Evolutionary conservation across 2,888 invertebrate genomes (phyloP).

Genomic region (Amphipyra tragopoginis): DNA sequence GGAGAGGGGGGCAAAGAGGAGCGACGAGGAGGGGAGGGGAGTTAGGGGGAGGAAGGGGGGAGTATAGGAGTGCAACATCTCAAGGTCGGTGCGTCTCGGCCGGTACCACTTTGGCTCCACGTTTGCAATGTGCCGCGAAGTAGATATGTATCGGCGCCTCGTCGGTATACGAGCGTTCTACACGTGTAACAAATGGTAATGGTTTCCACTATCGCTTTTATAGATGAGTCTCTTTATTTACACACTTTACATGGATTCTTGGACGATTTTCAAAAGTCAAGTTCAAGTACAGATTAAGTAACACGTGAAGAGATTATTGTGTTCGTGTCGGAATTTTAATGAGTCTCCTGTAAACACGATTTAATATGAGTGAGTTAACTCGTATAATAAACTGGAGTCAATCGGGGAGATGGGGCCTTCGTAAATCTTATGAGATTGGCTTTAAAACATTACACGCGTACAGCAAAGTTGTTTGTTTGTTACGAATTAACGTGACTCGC

Average conservation of each 20-base stretch:
- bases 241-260: constrained; percentile 19
- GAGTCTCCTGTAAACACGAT: constrained; percentile 26
- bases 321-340: constrained; percentile 44
- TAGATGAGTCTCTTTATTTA: constrained; percentile 42
- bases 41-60: constrained; percentile 38
- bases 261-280: constrained; percentile 39
- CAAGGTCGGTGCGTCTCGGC: constrained; percentile 78
- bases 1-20: constrained; percentile 22
- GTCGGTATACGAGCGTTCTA: constrained; percentile 16
- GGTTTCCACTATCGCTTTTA: constrained; percentile 43
- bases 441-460: constrained; percentile 18
- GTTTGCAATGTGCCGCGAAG: constrained; percentile 41
- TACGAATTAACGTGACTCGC: constrained; percentile 6
- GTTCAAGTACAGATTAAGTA: constrained; percentile 40
- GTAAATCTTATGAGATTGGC: constrained; percentile 37
- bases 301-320: constrained; percentile 22
- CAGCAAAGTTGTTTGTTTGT: constrained; percentile 24
- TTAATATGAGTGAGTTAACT: constrained; percentile 21
- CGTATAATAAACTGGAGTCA: constrained; percentile 24
- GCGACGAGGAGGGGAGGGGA: constrained; percentile 12
- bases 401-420: constrained; percentile 28
- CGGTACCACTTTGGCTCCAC: constrained; percentile 57
- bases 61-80: constrained; percentile 75
- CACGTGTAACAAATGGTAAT: constrained; percentile 59
- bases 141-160: constrained; percentile 54